Evolutionary conservation across 2,888 invertebrate genomes (phyloP), one percentile per base, ranked within the genome.

Genomic region (Leucophenga montana): DNA sequence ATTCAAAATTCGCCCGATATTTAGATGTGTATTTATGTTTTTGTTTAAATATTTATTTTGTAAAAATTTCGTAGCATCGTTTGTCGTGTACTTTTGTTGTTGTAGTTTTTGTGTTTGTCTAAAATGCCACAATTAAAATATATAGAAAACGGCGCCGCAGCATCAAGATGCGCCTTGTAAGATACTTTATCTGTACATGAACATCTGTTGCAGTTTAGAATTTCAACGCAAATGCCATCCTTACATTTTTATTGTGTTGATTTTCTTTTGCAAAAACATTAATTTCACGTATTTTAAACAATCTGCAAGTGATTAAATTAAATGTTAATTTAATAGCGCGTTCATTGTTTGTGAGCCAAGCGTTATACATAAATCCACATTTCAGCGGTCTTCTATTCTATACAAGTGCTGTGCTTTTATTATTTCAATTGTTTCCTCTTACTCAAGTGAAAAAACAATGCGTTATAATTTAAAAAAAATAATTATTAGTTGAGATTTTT

Each of bases 291-390:
- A 68, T 33, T 73, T 73, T 70, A 74, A 78, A 70, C 74, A 78
- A 76, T 78, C 73, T 79, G 76, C 71, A 73, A 71, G 77, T 80
- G 83, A 83, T 81, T 82, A 82, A 79, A 79, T 77, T 73, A 73
- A 75, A 72, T 77, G 62, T 64, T 64, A 46, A 46, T 64, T 46
- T 46, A 64, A 64, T 64, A 62, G 62, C 46, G n/a, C 62, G 57
- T 57, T 62, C 22, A 62, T 62, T 62, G 62, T 64, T 22, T 57
- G 22, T 46, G 62, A 50, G 50, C 6, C 62, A 64, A 48, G 48
- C 66, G 18, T n/a, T 50, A 8, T 11, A 39, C 39, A 39, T 39
- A 39, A 39, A 39, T 39, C 39, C 39, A 1, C 39, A 39, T 11
- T 39, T 39, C 11, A 5, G 39, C 8, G 39, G 39, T 39, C 39